Base-by-base conservation (phyloP, 92 coral and sea anemone species). In the Heteractis magnifica region DNA sequence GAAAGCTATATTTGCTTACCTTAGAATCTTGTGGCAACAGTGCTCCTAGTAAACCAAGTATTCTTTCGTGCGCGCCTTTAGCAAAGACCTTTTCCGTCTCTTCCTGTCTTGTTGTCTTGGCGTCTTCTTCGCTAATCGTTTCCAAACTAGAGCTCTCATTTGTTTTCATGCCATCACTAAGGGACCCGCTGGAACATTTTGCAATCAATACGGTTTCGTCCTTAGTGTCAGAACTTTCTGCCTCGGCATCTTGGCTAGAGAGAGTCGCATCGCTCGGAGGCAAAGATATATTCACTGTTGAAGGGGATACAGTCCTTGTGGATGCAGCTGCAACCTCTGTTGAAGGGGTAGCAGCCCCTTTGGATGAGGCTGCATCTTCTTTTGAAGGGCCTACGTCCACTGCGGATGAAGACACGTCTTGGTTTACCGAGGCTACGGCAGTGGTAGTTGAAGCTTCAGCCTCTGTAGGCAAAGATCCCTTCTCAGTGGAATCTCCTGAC, bases 31-130 rank as follows among this genome's bases (percentile, higher is more conserved):
- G 86, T 15, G 99, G 99, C 16, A 96, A 81, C 88, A 94, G 89
- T 14, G 99, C 98, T 15, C 99, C 99, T 62, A 94, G 89, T 44
- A 96, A 87, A n/a, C 99, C 99, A 41, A 96, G 84, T 18, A 94
- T 80, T 80, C 93, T 89, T 62, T 96, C 98, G 56, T 92, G 93
- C 8, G 93, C 94, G 72, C 90, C 93, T 75, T 79, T 84, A 51
- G 98, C 90, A 72, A 94, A 96, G 52, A 87, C 49, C 72, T 81
- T 85, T 52, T 92, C 99, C 10, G 84, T 83, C 81, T 92, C 91
- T 65, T 96, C 99, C 41, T 56, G 83, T 52, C 87, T 87, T 4
- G 65, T 12, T 16, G 90, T 18, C 49, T 76, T 75, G 20, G 81
- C 56, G 70, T 23, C 19, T 49, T 82, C 90, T 74, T 80, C 88